Percentiles rank a stretch among this genome's conserved stretches.
Evolutionary conservation across 2,888 invertebrate species (phyloP).

Genomic region (Lottia gigantea): DNA sequence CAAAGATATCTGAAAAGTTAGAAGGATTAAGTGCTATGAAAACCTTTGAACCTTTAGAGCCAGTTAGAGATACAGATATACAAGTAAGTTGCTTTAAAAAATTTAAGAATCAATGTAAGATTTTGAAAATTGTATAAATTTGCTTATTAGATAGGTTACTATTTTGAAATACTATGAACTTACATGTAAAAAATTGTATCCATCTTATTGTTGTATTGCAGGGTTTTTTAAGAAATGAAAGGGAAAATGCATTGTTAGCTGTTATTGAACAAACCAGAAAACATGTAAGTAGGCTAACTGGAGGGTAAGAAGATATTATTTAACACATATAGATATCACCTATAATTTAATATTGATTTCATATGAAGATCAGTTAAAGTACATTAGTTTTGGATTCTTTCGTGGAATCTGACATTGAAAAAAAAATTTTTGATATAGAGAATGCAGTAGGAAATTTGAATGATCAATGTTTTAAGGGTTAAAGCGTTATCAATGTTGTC

Average conservation of each 20-base stretch:
- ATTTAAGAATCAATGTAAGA: neutral
- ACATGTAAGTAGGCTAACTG: constrained; percentile 64
- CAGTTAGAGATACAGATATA: constrained; percentile 90
- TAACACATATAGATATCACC: too few relatives aligned
- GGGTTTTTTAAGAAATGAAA: constrained; percentile 88
- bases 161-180: neutral
- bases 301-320: too few relatives aligned
- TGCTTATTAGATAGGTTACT: too few relatives aligned
- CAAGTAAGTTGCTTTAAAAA: constrained; percentile 68
- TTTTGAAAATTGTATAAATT: too few relatives aligned
- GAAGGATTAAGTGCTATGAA: constrained; percentile 79
- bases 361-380: too few relatives aligned
- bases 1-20: constrained; percentile 91
- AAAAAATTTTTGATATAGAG: too few relatives aligned
- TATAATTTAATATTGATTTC: too few relatives aligned
- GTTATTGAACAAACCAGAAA: constrained; percentile 83
- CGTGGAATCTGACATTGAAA: too few relatives aligned
- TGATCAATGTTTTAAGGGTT: too few relatives aligned
- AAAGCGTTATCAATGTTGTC: too few relatives aligned
- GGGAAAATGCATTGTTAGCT: constrained; percentile 91
- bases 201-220: constrained; percentile 68
- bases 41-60: constrained; percentile 84
- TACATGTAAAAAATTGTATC: neutral
- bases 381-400: too few relatives aligned
- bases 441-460: too few relatives aligned